phyloP scores from a whole-genome alignment of 2,797 vertebrate species.

The Sebastes diaconus region DNA sequence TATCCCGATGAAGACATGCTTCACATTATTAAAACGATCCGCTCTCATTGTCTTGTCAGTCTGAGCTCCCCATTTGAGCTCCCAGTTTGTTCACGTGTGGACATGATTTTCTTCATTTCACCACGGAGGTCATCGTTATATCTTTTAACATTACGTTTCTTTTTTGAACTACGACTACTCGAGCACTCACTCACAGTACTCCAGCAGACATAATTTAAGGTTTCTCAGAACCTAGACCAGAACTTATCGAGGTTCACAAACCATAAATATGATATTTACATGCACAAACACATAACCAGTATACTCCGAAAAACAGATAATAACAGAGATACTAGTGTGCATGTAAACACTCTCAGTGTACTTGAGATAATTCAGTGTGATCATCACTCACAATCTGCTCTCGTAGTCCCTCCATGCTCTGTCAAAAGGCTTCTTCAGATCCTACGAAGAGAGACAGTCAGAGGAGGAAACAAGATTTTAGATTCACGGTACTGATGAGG shows the following conservation, averaged over 20 bases:
- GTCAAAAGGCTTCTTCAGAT: conserved; percentile 72
- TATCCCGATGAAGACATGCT: not conserved
- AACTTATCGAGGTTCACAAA: not conserved
- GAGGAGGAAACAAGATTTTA: not conserved
- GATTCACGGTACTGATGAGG: not conserved
- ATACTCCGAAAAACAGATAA: not conserved
- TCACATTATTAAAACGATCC: not conserved
- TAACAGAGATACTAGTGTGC: not conserved
- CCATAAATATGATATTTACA: not conserved
- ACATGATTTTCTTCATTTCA: not conserved
- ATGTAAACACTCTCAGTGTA: not conserved
- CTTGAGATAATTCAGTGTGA: not conserved
- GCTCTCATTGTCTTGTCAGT: not conserved
- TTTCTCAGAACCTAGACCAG: not conserved
- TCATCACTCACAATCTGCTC: conserved; percentile 64
- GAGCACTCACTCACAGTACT: not conserved
- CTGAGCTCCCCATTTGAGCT: not conserved
- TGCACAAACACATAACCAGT: not conserved
- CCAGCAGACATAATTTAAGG: not conserved
- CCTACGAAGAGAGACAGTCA: conserved; percentile 24
- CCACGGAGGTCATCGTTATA: not conserved
- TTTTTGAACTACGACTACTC: not conserved
- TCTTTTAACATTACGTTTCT: not conserved
- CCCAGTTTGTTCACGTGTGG: rapidly evolving
- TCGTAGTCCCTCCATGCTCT: conserved; percentile 71